Conservation (phyloP, 2,888 invertebrate species). For the Epirrhoe tristata region DNA sequence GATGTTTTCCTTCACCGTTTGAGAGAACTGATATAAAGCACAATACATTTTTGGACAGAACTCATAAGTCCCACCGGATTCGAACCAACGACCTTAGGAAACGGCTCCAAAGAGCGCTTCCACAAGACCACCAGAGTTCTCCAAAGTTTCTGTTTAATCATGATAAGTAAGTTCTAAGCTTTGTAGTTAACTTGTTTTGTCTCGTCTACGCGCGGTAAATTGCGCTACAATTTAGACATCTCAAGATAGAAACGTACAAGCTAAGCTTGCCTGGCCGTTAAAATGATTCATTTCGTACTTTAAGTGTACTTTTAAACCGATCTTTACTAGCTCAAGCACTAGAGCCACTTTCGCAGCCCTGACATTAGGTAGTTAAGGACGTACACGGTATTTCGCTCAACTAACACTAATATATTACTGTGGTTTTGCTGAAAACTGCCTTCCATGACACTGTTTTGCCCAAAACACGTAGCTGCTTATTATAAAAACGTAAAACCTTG, state of each 20-base stretch:
- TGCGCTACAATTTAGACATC: neutral
- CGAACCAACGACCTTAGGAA: too few relatives aligned
- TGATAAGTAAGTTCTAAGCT: neutral
- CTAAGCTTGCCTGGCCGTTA: neutral
- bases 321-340: slow-evolving; percentile 12
- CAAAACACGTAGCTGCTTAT: neutral
- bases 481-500: too few relatives aligned
- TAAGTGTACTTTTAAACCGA: slow-evolving; percentile 17
- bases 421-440: neutral
- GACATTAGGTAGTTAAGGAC: neutral
- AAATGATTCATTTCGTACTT: slow-evolving; percentile 13
- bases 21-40: too few relatives aligned
- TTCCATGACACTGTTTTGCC: neutral
- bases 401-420: neutral
- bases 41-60: too few relatives aligned
- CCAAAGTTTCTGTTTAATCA: neutral
- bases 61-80: too few relatives aligned
- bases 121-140: too few relatives aligned
- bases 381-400: neutral
- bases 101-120: too few relatives aligned
- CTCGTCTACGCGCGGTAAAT: neutral
- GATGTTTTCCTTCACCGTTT: too few relatives aligned
- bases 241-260: neutral
- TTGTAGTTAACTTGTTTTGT: neutral
- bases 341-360: slow-evolving; percentile 15